Evolutionary conservation across 37 sponge, comb jelly and placozoan species (phyloP).

Genomic region (Ianthella basta): DNA sequence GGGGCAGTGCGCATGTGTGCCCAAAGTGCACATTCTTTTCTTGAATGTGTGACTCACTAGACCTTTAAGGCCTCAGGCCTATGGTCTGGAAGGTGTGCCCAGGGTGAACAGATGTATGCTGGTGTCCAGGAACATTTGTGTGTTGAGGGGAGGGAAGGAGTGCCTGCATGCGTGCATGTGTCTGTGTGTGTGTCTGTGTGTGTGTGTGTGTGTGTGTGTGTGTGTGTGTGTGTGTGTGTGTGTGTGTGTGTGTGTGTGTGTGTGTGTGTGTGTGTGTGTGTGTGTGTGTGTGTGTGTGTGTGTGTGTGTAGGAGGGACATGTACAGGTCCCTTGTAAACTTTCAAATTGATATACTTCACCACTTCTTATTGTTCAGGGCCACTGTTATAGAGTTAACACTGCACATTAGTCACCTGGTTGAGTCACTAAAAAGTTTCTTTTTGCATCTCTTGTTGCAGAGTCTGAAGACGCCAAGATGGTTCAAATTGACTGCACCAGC

Average conservation of each 20-base stretch:
- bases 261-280: constrained; percentile 2
- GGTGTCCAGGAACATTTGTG: not conserved
- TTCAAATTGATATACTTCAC: no score
- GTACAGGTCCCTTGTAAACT: not conserved
- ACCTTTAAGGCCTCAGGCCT: no score
- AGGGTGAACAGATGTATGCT: not conserved
- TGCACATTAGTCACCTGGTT: no score
- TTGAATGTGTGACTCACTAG: no score
- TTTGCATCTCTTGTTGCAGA: not conserved
- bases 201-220: not conserved
- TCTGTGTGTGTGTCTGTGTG: constrained; percentile 27
- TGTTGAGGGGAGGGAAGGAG: not conserved
- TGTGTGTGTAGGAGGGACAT: not conserved
- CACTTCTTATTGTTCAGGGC: no score
- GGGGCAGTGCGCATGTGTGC: no score
- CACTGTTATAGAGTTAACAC: not conserved
- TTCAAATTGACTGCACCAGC: not conserved
- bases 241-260: not conserved
- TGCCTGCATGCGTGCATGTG: constrained; percentile 15
- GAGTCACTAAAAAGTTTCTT: not conserved
- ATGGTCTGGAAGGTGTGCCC: no score
- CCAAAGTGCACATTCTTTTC: no score
- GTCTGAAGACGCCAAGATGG: not conserved
- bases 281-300: constrained; percentile 13
- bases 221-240: not conserved